Evolutionary conservation across 2,888 invertebrate species (phyloP), one percentile per base, ranked within the genome.

Genomic region (Drosophila mercatorum): DNA sequence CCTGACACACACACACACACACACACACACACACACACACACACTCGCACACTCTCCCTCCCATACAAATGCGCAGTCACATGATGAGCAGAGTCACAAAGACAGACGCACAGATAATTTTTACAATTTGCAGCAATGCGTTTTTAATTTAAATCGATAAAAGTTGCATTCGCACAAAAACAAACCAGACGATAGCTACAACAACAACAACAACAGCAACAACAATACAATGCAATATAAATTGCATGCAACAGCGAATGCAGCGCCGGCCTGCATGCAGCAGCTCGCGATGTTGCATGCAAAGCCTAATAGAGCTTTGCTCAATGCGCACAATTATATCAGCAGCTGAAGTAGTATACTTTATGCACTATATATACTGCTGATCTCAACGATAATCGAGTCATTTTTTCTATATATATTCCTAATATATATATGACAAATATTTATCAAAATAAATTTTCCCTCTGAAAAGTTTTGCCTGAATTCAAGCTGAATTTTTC

Each of bases 61-160:
- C 38, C 31, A 65, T 31, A 46, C 28, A 44, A 56, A 52, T 59
- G 72, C 61, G n/a, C 22, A 66, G 8, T 72, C 73, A 76, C 72
- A 77, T 68, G 70, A 75, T 73, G 75, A 74, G 72, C 69, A 71
- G 68, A 75, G 53, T 56, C 72, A 70, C 53, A 68, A 66, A 63
- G 63, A 68, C 72, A 72, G 56, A 62, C 75, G 60, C 70, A 72
- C 69, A 70, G 56, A 89, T 88, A 82, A 89, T 88, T 88, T 89
- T 89, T 84, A 89, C 89, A 84, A 89, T 84, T 84, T 84, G 84
- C 84, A 81, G 84, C 84, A 84, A 89, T 88, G 83, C 83, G 83
- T 84, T 89, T 89, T 89, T 84, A 84, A 84, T 84, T 84, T 89
- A 84, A 84, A 84, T 84, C 84, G 84, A 84, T 84, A 84, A 84